Evolutionary conservation across 2,797 vertebrate genomes (phyloP), one percentile per base, ranked within the genome.

Genomic region (Podargus strigoides): DNA sequence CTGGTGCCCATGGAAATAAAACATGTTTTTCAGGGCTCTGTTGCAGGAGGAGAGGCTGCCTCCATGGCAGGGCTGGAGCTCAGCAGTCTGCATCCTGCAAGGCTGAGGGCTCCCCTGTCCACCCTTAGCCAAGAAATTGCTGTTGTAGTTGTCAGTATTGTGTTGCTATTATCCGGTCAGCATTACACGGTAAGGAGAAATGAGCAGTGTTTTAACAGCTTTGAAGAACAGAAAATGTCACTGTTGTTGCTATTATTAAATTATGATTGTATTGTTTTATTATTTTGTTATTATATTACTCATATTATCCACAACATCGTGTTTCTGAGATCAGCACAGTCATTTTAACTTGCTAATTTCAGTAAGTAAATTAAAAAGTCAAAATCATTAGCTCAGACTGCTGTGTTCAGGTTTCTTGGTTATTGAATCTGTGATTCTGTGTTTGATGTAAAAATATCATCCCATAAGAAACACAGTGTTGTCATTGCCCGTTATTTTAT

Each of bases 21-120:
- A 16, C 2, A 3, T 0, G 13, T n/a, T 41, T n/a, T 26, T 12
- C 74, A 4, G 73, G 36, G 41, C 32, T 8, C 34, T 24, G 82
- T 70, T 19, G 52, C 1, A 1, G 85, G 18, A 32, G 42, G 53
- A 27, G 49, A 62, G 79, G 22, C 0, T 4, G 36, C 41, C 67
- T 16, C 32, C 72, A 0, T 1, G 68, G 27, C 2, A 0, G 50
- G 42, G 5, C 37, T 13, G 53, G 24, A 16, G 52, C 36, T 23
- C 0, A 0, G 4, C 19, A 8, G 37, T 0, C 30, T 7, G 14
- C 0, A 4, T 47, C 39, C 72, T 28, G 26, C 1, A 4, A n/a
- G 6, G 59, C 59, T 14, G n/a, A 60, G 66, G 62, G 74, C 27
- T 30, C 37, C 60, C 18, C 14, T 2, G 37, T 4, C 66, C 0